Evolutionary conservation across 2,797 vertebrate species (phyloP).

Genomic region (Eidolon dupreanum): DNA sequence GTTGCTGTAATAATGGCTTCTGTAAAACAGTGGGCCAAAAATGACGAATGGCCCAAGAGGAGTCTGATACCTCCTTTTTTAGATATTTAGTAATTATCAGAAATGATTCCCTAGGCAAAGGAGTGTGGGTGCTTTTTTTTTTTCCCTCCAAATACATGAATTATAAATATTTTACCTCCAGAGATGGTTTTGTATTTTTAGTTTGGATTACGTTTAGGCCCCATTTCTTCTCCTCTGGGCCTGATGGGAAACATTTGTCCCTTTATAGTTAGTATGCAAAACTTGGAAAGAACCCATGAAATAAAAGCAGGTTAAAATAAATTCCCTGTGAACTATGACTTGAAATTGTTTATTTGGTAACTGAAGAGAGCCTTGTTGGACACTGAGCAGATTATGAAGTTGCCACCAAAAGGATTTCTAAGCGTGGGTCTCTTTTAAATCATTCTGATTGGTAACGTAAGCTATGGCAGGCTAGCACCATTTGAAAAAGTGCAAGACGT

Average conservation of each 20-base stretch:
- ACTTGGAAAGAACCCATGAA: conserved; percentile 80
- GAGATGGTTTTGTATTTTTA: conserved; percentile 75
- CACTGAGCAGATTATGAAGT: conserved; percentile 78
- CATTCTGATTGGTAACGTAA: conserved; percentile 75
- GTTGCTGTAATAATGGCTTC: neutral
- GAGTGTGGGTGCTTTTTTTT: neutral
- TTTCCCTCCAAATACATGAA: conserved; percentile 35
- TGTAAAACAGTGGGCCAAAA: neutral
- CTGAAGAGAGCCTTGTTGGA: conserved; percentile 81
- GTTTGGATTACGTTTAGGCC: conserved; percentile 77
- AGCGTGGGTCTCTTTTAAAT: conserved; percentile 80
- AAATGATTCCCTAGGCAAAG: neutral
- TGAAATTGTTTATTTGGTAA: conserved; percentile 84
- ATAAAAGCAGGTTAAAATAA: conserved; percentile 85
- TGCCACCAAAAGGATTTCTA: conserved; percentile 75
- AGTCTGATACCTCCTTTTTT: neutral
- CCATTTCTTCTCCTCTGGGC: conserved; percentile 10
- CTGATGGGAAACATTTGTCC: conserved; percentile 83
- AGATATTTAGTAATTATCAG: conserved; percentile 31
- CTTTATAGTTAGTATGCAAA: conserved; percentile 71
- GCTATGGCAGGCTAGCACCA: neutral
- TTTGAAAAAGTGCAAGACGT: conserved; percentile 41
- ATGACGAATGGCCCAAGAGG: neutral
- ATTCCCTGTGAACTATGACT: conserved; percentile 78
- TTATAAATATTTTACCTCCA: conserved; percentile 81